Evolutionary conservation across 2,113 vertebrate species (phyloP), one percentile per base, ranked within the genome.

Genomic region (Rhinolophus ferrumequinum): DNA sequence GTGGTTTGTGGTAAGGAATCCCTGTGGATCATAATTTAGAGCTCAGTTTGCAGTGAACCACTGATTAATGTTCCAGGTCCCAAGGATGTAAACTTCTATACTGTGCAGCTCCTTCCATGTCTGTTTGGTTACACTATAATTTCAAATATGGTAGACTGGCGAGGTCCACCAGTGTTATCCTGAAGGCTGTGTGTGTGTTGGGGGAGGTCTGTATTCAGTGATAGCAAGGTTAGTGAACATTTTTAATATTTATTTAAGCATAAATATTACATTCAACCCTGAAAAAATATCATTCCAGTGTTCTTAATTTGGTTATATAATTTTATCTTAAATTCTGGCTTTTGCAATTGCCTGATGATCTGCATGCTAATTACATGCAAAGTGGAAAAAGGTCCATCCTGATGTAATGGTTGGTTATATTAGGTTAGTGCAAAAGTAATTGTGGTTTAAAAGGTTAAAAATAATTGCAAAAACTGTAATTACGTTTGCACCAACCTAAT

Each of bases 1-100:
- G 56, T 54, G 96, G 96, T 96, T 85, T 97, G 88, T 95, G 79
- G 97, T 69, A 90, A 94, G 96, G 96, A 97, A 96, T 97, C 94
- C 97, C 92, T n/a, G 35, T 85, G 93, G 97, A 97, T 97, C 94
- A 52, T 75, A 91, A 96, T 93, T 85, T 81, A 92, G 95, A 97
- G 67, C 90, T 97, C 64, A 89, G 60, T 75, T 94, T 97, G 87
- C 83, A 94, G 35, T 50, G 89, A 98, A 56, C 1, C 80, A 70
- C 94, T 94, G 77, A 97, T 93, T 94, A 97, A 93, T 84, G 97
- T 79, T 97, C 38, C 69, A 96, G 97, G 95, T 96, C 80, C 47
- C 80, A 84, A 77, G 14, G 19, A 30, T 96, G 52, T 62, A 94
- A 38, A n/a, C 95, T 98, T 85, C 62, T 96, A 1, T 84, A 64